These are phyloP conservation scores for Heliconius cydno DNA, from an alignment of 2,888 invertebrate genomes.

Conservation along the genomic window DNA sequence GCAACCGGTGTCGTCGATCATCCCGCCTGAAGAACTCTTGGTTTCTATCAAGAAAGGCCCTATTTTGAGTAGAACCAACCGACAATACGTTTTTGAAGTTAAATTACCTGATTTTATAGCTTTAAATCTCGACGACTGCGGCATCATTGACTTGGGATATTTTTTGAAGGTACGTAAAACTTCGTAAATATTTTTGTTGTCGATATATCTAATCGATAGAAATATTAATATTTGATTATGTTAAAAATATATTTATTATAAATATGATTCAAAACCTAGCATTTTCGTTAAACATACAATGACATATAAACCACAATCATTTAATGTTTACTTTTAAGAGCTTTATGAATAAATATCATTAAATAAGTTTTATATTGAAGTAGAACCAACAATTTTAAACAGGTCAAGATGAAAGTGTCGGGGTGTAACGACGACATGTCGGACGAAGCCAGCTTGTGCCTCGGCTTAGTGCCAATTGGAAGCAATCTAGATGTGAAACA, in stretches of 20 bases:
- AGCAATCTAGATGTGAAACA: slow-evolving; percentile 30
- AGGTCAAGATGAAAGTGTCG: slow-evolving; percentile 64
- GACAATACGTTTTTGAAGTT: slow-evolving; percentile 55
- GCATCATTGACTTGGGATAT: slow-evolving; percentile 65
- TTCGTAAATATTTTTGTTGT: background rate
- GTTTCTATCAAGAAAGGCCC: slow-evolving; percentile 54
- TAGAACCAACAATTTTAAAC: slow-evolving; percentile 42
- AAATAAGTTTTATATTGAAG: background rate
- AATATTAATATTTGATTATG: background rate
- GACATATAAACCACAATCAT: too few species aligned
- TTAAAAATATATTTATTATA: too few species aligned
- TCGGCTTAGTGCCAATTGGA: slow-evolving; percentile 64
- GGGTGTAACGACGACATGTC: slow-evolving; percentile 65
- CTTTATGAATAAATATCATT: too few species aligned
- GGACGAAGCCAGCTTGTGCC: slow-evolving; percentile 63
- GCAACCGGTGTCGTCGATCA: slow-evolving; percentile 59
- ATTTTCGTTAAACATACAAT: too few species aligned
- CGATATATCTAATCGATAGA: background rate
- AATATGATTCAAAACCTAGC: too few species aligned
- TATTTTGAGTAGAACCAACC: slow-evolving; percentile 53
- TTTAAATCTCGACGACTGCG: slow-evolving; percentile 61
- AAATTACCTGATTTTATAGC: slow-evolving; percentile 61
- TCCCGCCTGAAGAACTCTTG: slow-evolving; percentile 56
- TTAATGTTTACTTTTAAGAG: too few species aligned
- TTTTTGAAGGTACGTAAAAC: slow-evolving; percentile 61